Percentiles rank a stretch among this genome's conserved stretches.
Conservation (phyloP, 2,888 invertebrate species). For the Graphium colonna region DNA sequence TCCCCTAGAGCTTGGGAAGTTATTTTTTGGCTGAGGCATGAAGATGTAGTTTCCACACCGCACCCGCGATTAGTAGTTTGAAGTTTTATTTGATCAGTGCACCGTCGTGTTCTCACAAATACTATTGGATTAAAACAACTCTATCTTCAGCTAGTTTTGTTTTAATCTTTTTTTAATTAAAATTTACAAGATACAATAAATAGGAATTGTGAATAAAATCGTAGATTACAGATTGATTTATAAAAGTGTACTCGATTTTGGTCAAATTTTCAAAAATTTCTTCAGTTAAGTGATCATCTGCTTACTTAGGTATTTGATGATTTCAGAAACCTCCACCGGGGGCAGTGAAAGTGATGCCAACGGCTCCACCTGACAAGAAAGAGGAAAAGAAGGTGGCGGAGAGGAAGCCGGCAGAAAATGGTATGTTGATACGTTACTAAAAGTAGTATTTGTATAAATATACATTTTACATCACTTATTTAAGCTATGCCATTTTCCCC, state of each 20-base stretch:
- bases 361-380: conserved; percentile 82
- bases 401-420: conserved; percentile 68
- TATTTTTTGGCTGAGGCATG: conserved; percentile 8
- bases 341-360: conserved; percentile 90
- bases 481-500: too few relatives aligned
- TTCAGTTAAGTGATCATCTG: too few relatives aligned
- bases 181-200: too few relatives aligned
- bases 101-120: conserved; percentile 1
- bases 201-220: too few relatives aligned
- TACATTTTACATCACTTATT: too few relatives aligned
- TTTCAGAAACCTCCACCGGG: conserved; percentile 89
- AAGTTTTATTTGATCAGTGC: conserved; percentile 2
- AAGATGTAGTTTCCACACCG: neutral
- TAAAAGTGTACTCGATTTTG: too few relatives aligned
- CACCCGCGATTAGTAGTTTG: neutral
- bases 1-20: conserved; percentile 1
- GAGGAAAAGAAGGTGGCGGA: conserved; percentile 58
- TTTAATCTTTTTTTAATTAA: too few relatives aligned
- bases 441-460: too few relatives aligned
- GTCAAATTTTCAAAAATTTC: too few relatives aligned
- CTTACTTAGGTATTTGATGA: conserved; percentile 18
- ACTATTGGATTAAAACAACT: too few relatives aligned
- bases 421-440: conserved; percentile 40
- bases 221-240: too few relatives aligned
- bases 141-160: too few relatives aligned